Evolutionary conservation across 2,888 invertebrate species (phyloP), one percentile per base, ranked within the genome.

Genomic region (Octonoba sinensis): DNA sequence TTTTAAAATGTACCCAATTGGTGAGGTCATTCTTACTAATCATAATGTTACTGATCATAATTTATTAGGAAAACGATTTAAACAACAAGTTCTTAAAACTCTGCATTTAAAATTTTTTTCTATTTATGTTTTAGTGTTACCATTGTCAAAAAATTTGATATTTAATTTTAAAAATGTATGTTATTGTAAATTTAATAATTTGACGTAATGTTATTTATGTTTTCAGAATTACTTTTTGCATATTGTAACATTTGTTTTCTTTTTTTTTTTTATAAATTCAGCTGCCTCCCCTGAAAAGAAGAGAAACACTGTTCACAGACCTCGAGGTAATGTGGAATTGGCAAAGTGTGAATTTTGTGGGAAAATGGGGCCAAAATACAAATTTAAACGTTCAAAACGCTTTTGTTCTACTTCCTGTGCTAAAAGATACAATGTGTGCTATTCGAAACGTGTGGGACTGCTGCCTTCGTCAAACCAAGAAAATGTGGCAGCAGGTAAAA

Each of bases 321-420:
- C 66, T 59, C 71, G 75, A 65, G 81, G 82, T 70, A 72, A 76
- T 71, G 81, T 72, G 65, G 84, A 84, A 79, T 66, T 84, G 54
- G 84, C 84, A 57, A 84, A 84, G 66, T 95, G 95, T 87, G 94
- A 95, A 88, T 91, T 91, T 84, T 95, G 95, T 87, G 93, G 93
- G 49, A 93, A 92, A 85, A 88, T 91, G 18, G 93, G 92, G 86
- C 89, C 91, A 66, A 90, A 91, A 77, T 88, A 91, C 6, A 93
- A 93, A 87, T 91, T 94, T 86, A 93, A 93, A 88, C 93, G 93
- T 86, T 92, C 92, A 70, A 93, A 93, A 87, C 90, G 93, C 59
- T 95, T 93, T 87, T 95, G 95, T 87, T 93, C 94, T 1, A 91
- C 92, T 36, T 90, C 91, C 27, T 95, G 95, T 89, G 92, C 93